Evolutionary conservation across 2,113 vertebrate genomes (phyloP).

Genomic region (Electrona antarctica): DNA sequence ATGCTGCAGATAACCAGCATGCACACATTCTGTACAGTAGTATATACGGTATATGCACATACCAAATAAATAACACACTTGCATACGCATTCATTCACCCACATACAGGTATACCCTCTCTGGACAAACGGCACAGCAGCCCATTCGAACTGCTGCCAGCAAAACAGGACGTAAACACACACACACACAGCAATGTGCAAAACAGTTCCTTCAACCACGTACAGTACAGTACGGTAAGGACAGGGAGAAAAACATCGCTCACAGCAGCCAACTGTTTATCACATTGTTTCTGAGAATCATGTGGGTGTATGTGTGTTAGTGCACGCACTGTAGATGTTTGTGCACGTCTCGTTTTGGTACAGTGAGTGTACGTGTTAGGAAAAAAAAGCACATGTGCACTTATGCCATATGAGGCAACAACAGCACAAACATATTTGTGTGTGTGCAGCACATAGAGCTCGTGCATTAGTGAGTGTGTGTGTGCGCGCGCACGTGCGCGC

Average conservation of each 20-base stretch:
- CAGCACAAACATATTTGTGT: not conserved
- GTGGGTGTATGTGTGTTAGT: conserved; percentile 18
- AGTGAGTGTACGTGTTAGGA: too few species aligned
- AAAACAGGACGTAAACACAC: conserved; percentile 70
- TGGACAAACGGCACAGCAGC: not conserved
- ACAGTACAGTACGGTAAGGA: conserved; percentile 1
- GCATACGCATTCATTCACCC: too few species aligned
- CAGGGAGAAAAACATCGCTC: conserved; percentile 60
- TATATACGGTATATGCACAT: too few species aligned
- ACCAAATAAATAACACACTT: too few species aligned
- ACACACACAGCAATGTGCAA: conserved; percentile 65
- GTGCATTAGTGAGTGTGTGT: conserved; percentile 20
- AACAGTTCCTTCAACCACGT: conserved; percentile 41
- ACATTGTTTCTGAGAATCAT: conserved; percentile 45
- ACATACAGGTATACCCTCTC: too few species aligned
- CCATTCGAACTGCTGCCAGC: conserved; percentile 21
- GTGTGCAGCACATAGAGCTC: conserved; percentile 1
- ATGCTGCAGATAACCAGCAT: too few species aligned
- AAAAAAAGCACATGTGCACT: conserved; percentile 33
- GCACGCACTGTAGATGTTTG: not conserved
- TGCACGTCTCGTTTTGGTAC: not conserved
- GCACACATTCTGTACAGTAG: too few species aligned
- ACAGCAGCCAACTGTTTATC: conserved; percentile 45
- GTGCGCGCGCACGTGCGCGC: conserved; percentile 10
- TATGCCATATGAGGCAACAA: conserved; percentile 13